A percentile compares a stretch with the other conserved stretches of the same genome.
Conservation (phyloP, 2,888 invertebrate genomes). For the Clivina fossor region DNA sequence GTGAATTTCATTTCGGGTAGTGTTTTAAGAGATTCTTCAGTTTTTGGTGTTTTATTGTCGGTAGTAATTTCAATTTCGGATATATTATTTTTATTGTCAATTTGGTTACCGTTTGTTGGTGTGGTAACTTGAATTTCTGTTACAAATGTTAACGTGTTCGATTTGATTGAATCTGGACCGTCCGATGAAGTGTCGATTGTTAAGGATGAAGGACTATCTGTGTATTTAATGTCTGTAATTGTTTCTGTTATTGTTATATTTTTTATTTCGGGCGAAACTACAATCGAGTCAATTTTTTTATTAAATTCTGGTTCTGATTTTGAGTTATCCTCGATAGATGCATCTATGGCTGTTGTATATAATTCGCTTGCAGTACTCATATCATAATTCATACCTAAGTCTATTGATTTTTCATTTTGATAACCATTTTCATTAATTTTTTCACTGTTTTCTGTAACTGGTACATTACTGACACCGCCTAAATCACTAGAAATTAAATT, state of each 20-base stretch:
- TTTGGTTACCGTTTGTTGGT: slow-evolving; percentile 49
- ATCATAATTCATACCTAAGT: slow-evolving; percentile 7
- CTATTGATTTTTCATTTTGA: slow-evolving; percentile 54
- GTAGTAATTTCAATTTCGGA: slow-evolving; percentile 50
- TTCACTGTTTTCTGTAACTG: slow-evolving; percentile 41
- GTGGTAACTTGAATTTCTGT: slow-evolving; percentile 74
- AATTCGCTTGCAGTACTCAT: slow-evolving; percentile 42
- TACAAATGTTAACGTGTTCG: slow-evolving; percentile 61
- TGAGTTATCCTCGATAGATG: slow-evolving; percentile 57
- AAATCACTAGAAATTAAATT: slow-evolving; percentile 34
- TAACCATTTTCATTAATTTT: slow-evolving; percentile 55
- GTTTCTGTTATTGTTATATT: slow-evolving; percentile 50
- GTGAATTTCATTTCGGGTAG: slow-evolving; percentile 63
- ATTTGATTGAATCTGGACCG: slow-evolving; percentile 43
- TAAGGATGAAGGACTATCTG: slow-evolving; percentile 45
- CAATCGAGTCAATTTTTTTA: slow-evolving; percentile 56
- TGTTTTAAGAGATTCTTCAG: slow-evolving; percentile 51
- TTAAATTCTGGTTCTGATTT: slow-evolving; percentile 51
- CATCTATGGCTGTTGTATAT: slow-evolving; percentile 57
- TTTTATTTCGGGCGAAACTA: slow-evolving; percentile 53
- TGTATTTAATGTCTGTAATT: slow-evolving; percentile 36
- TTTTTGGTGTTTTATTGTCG: slow-evolving; percentile 36
- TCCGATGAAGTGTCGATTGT: slow-evolving; percentile 44
- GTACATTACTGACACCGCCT: slow-evolving; percentile 37
- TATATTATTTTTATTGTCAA: slow-evolving; percentile 50